Evolutionary conservation across 2,888 invertebrate species (phyloP).

Genomic region (Trichopria drosophilae): DNA sequence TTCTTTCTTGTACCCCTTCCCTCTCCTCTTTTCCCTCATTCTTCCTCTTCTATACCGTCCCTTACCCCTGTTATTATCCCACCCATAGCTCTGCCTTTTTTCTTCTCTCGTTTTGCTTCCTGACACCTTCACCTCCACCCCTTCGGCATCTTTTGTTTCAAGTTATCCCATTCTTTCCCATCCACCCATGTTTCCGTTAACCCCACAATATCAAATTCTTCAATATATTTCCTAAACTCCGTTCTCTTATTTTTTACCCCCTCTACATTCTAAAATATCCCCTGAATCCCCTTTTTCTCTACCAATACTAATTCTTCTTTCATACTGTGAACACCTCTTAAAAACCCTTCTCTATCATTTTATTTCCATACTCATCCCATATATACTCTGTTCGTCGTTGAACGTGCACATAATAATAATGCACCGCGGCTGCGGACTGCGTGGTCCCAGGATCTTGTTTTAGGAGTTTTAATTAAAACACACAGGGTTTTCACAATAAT

Average conservation of each 20-base stretch:
- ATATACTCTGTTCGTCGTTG: no score
- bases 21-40: conserved; percentile 3
- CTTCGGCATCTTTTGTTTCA: conserved; percentile 3
- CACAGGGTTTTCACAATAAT: no score
- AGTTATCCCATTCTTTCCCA: no score
- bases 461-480: no score
- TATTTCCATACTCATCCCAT: no score
- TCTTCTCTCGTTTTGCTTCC: conserved; percentile 5
- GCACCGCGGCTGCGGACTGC: no score
- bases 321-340: no score
- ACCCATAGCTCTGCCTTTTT: conserved; percentile 12
- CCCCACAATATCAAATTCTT: conserved; percentile 15
- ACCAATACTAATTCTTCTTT: no score
- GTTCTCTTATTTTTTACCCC: conserved; percentile 14
- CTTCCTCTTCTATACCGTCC: conserved; percentile 17
- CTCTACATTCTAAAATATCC: conserved; percentile 16
- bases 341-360: no score
- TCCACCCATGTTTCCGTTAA: no score
- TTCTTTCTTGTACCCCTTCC: conserved; percentile 2
- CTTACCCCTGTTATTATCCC: conserved; percentile 21
- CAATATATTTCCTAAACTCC: conserved; percentile 21
- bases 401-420: no score
- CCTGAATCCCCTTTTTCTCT: conserved; percentile 3
- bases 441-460: no score
- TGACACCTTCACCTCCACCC: conserved; percentile 5